Evolutionary conservation across 1,140 invertebrate species (phyloP).

Genomic region (Cydia splendana): DNA sequence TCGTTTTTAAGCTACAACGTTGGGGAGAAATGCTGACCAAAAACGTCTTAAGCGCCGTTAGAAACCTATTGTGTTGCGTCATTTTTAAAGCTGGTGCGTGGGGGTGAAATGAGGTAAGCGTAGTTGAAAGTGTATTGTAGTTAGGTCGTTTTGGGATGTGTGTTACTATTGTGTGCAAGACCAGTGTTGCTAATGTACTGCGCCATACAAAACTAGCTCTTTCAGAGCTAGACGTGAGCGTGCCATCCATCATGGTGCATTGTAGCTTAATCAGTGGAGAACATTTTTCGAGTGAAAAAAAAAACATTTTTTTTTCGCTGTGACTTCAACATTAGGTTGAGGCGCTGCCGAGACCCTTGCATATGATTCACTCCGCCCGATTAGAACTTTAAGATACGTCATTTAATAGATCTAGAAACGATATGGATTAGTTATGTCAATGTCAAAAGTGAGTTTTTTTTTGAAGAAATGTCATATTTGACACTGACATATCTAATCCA

Average conservation of each 20-base stretch:
- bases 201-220: slow-evolving; percentile 16
- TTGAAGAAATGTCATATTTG: too few relatives aligned
- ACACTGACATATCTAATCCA: too few relatives aligned
- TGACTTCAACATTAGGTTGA: too few relatives aligned
- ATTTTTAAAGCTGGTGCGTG: background rate
- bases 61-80: background rate
- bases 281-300: background rate
- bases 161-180: background rate
- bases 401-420: too few relatives aligned
- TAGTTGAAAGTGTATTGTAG: background rate
- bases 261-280: slow-evolving; percentile 1
- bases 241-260: background rate
- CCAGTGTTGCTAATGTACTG: slow-evolving; percentile 9
- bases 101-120: background rate
- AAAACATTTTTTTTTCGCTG: background rate
- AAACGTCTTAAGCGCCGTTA: background rate
- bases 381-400: too few relatives aligned
- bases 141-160: background rate
- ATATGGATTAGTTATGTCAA: too few relatives aligned
- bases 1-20: background rate
- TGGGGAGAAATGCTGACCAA: background rate
- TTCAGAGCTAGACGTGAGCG: slow-evolving; percentile 8
- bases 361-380: too few relatives aligned
- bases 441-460: too few relatives aligned
- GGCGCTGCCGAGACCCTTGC: too few relatives aligned